Conservation (phyloP, 2,888 invertebrate species). For the Micoletzkya japonica region DNA sequence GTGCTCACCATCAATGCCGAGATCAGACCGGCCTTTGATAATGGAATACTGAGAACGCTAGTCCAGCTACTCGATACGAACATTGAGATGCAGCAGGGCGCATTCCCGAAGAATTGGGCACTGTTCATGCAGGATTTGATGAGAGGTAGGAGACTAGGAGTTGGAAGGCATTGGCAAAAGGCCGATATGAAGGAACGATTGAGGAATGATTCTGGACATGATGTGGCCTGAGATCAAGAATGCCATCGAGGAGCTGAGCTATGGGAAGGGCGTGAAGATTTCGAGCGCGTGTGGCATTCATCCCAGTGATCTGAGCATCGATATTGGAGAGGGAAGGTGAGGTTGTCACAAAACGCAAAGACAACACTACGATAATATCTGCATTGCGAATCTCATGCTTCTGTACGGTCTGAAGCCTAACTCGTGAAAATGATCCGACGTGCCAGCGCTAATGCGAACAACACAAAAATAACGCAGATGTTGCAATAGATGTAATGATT, state of each 20-base stretch:
- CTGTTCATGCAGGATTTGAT: constrained; percentile 58
- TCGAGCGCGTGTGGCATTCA: constrained; percentile 58
- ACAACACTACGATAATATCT: neutral
- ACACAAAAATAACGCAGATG: neutral
- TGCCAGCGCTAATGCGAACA: neutral
- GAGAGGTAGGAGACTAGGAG: constrained; percentile 35
- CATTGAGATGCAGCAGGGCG: constrained; percentile 58
- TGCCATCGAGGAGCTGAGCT: constrained; percentile 56
- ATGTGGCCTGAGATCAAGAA: constrained; percentile 60
- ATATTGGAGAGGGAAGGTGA: constrained; percentile 44
- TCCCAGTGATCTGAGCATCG: constrained; percentile 50
- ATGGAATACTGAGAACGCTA: constrained; percentile 45
- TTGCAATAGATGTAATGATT: constrained; percentile 44
- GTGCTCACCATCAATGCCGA: constrained; percentile 42
- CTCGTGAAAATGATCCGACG: neutral
- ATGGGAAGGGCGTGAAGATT: constrained; percentile 56
- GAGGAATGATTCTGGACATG: constrained; percentile 61
- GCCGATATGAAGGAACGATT: too few relatives aligned
- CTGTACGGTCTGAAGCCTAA: neutral
- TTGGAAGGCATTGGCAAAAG: too few relatives aligned
- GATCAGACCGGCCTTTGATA: constrained; percentile 42
- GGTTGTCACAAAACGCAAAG: too few relatives aligned
- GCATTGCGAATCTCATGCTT: neutral
- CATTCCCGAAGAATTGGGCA: constrained; percentile 56
- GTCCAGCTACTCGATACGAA: constrained; percentile 56